phyloP scores from a whole-genome alignment of 2,113 vertebrate genomes.

The Nothocercus nigrocapillus region DNA sequence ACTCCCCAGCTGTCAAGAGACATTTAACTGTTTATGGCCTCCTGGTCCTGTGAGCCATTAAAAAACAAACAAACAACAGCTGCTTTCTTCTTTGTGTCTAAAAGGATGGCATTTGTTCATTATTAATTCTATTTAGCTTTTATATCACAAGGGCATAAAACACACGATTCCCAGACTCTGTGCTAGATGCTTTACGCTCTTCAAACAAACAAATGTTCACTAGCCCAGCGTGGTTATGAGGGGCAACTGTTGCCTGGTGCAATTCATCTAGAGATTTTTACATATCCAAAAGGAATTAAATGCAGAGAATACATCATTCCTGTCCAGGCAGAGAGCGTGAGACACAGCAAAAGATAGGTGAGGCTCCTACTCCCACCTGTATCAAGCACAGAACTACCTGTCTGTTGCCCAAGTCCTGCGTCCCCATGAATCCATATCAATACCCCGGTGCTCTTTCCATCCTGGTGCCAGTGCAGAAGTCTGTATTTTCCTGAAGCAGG shows the following conservation, averaged over 20 bases:
- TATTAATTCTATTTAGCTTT: slow-evolving; percentile 3
- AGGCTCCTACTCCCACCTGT: not conserved
- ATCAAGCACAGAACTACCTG: not conserved
- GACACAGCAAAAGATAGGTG: not conserved
- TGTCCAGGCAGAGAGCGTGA: not conserved
- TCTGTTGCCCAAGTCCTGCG: not conserved
- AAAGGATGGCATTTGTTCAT: not conserved
- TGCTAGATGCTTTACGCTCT: not conserved
- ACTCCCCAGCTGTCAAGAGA: slow-evolving; percentile 32
- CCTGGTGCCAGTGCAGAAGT: accelerated
- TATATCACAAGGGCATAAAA: not conserved
- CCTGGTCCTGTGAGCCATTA: not conserved
- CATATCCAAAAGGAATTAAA: not conserved
- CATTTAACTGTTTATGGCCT: slow-evolving; percentile 52
- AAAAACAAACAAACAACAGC: slow-evolving; percentile 49
- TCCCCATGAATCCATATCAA: not conserved
- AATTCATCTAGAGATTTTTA: not conserved
- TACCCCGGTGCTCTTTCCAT: accelerated
- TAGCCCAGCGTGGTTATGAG: not conserved
- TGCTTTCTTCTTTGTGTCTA: not conserved
- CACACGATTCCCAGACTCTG: not conserved
- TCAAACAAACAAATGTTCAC: not conserved
- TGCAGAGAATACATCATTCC: not conserved
- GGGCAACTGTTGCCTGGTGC: accelerated
- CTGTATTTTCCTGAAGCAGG: accelerated